Evolutionary conservation across 2,113 vertebrate species (phyloP), one percentile per base, ranked within the genome.

Genomic region (Oreochromis tanganicae): DNA sequence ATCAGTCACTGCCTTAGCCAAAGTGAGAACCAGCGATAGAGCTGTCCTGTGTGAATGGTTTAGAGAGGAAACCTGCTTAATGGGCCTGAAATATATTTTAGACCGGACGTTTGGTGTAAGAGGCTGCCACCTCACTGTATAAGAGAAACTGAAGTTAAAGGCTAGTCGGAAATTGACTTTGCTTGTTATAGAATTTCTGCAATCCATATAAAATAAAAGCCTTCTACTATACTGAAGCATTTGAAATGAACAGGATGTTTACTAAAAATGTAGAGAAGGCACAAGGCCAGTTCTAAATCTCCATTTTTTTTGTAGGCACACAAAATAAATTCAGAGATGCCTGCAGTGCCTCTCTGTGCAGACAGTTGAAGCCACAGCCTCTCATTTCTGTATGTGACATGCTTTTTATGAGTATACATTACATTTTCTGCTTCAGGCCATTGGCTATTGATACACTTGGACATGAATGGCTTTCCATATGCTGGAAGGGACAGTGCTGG

Each of bases 21-120:
- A 82, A 88, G 80, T 88, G 84, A 82, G 82, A 84, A 50, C 19
- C 81, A 82, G 46, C 32, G 48, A 84, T 48, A 89, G 81, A 83
- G 61, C 83, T 85, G 85, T 92, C 85, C 59, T 85, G 41, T 87
- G 52, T 43, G 41, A 85, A 54, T 89, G 83, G 82, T 88, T 86
- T 81, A 48, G 21, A 52, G n/a, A 66, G n/a, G 19, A 63, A 90
- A 50, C 81, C 48, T 80, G 54, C 57, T 86, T 71, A 88, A 84
- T 43, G 81, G 48, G 73, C 55, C 71, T 61, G 27, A 73, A 68
- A 84, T 84, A 73, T 80, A 87, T 73, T 85, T 80, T 4, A 34
- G 21, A 89, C 24, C 3, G 14, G 56, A 75, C 38, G 9, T 88
- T 85, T 71, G 50, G 52, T 82, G 36, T n/a, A 66, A 57, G 41